Evolutionary conservation across 2,113 vertebrate genomes (phyloP).

Genomic region (Trematocara marginatum): DNA sequence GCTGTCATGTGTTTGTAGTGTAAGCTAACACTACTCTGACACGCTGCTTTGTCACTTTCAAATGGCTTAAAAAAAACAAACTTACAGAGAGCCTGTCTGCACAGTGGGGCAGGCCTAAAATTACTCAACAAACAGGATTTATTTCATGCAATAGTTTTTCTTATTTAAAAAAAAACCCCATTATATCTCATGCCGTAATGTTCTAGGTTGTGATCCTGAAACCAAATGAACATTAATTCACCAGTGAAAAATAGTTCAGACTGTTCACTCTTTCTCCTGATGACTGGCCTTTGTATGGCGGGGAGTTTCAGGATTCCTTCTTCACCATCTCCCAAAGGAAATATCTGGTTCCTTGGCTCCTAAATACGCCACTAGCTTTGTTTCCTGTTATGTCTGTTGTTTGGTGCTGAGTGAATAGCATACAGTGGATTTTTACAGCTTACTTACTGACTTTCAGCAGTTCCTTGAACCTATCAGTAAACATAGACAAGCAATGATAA

Average conservation of each 20-base stretch:
- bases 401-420: neutral
- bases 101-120: neutral
- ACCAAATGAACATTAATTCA: neutral
- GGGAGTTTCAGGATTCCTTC: neutral
- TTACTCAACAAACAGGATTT: neutral
- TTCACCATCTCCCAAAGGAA: neutral
- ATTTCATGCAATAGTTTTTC: neutral
- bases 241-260: neutral
- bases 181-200: neutral
- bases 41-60: conserved; percentile 2
- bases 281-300: neutral
- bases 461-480: neutral
- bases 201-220: neutral
- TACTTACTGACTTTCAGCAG: neutral
- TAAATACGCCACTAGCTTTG: neutral
- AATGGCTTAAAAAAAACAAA: neutral
- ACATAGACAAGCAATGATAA: neutral
- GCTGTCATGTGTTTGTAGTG: conserved; percentile 40
- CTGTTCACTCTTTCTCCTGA: neutral
- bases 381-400: neutral
- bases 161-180: rapidly evolving
- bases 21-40: conserved; percentile 41
- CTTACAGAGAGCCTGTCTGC: neutral
- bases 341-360: neutral
- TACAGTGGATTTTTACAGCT: neutral